These are phyloP conservation scores for Mizuhopecten yessoensis DNA, from an alignment of 1,140 invertebrate species.

Conservation along the genomic window DNA sequence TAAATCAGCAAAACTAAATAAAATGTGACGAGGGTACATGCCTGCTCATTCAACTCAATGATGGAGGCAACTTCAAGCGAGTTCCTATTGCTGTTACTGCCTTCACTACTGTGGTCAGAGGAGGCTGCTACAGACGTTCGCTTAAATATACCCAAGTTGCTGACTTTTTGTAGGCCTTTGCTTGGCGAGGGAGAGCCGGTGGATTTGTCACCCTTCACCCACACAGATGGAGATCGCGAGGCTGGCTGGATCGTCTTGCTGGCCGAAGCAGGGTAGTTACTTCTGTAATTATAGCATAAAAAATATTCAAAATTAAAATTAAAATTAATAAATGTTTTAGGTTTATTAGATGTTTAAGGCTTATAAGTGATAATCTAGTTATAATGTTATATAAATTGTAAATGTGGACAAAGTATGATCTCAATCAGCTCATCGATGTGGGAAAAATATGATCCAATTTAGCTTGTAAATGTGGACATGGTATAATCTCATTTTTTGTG, in stretches of 20 bases:
- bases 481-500: no score
- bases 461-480: no score
- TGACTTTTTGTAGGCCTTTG: slow-evolving; percentile 67
- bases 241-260: not conserved
- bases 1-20: slow-evolving; percentile 54
- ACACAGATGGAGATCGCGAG: slow-evolving; percentile 73
- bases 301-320: not conserved
- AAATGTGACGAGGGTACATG: slow-evolving; percentile 69
- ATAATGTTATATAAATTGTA: not conserved
- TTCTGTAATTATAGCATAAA: slow-evolving; percentile 48
- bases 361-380: not conserved
- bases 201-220: slow-evolving; percentile 68
- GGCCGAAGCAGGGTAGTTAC: slow-evolving; percentile 52
- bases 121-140: slow-evolving; percentile 72
- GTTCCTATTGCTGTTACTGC: slow-evolving; percentile 69
- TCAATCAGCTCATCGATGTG: no score
- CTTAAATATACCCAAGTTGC: slow-evolving; percentile 69
- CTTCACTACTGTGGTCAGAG: slow-evolving; percentile 65
- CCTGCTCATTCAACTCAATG: slow-evolving; percentile 78
- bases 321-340: not conserved
- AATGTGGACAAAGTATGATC: not conserved
- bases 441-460: no score
- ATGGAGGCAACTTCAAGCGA: slow-evolving; percentile 67
- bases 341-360: not conserved
- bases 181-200: slow-evolving; percentile 49